These are phyloP conservation scores for Tetrax tetrax DNA, from an alignment of 2,113 vertebrate species.

Conservation along the genomic window DNA sequence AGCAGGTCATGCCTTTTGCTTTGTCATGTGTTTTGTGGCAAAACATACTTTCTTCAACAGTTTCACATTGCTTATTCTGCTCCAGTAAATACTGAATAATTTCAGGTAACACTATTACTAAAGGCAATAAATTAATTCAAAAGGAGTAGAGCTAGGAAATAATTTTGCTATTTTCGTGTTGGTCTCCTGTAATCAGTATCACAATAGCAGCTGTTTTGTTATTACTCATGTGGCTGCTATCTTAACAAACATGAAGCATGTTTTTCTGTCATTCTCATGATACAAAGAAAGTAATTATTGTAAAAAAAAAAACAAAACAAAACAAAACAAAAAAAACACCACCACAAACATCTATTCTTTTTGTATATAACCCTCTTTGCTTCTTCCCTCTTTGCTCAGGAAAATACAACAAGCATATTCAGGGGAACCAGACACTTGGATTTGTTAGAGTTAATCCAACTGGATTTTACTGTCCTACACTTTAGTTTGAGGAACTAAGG, in stretches of 20 bases:
- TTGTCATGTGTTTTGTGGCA: background rate
- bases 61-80: background rate
- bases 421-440: background rate
- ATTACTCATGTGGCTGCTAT: background rate
- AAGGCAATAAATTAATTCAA: background rate
- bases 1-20: background rate
- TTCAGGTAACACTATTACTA: fast-evolving
- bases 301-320: background rate
- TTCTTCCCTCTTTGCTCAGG: background rate
- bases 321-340: too few species aligned
- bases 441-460: background rate
- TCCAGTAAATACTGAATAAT: background rate
- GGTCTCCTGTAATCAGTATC: background rate
- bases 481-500: background rate
- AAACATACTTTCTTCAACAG: background rate
- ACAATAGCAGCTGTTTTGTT: background rate
- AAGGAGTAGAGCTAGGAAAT: background rate
- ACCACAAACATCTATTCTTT: background rate
- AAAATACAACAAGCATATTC: background rate
- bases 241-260: background rate
- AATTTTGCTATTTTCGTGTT: background rate
- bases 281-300: background rate
- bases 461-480: background rate
- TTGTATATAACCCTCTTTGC: background rate
- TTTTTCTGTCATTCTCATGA: background rate